Evolutionary conservation across 2,113 vertebrate genomes (phyloP).

Genomic region (Coptodon bakossiorum): DNA sequence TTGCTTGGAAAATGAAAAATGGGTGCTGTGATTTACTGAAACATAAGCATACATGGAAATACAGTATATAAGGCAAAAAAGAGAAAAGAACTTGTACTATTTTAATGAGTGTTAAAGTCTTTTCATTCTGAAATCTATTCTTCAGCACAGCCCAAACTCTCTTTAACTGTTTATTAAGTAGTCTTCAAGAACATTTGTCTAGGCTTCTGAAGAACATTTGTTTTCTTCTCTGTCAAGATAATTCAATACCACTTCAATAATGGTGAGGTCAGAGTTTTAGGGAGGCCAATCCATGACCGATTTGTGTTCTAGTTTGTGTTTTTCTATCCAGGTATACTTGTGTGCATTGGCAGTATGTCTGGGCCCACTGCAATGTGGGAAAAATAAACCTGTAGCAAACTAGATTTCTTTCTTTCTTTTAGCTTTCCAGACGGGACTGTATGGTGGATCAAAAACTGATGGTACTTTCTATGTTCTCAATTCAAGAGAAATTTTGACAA

Average conservation of each 20-base stretch:
- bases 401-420: not conserved
- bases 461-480: not conserved
- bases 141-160: not conserved
- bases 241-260: not conserved
- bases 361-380: not conserved
- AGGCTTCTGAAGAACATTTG: not conserved
- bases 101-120: not conserved
- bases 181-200: not conserved
- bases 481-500: not conserved
- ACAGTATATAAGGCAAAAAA: not conserved
- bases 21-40: not conserved
- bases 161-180: not conserved
- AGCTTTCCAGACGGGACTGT: not conserved
- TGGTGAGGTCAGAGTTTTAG: not conserved
- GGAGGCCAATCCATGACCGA: not conserved
- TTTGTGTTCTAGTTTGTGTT: not conserved
- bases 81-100: not conserved
- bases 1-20: not conserved
- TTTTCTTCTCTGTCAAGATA: not conserved
- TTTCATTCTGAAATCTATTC: not conserved
- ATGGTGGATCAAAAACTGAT: not conserved
- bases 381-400: not conserved
- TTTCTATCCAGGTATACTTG: not conserved
- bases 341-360: not conserved
- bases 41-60: not conserved